Evolutionary conservation across 2,888 invertebrate species (phyloP), one percentile per base, ranked within the genome.

Genomic region (Tigriopus californicus): DNA sequence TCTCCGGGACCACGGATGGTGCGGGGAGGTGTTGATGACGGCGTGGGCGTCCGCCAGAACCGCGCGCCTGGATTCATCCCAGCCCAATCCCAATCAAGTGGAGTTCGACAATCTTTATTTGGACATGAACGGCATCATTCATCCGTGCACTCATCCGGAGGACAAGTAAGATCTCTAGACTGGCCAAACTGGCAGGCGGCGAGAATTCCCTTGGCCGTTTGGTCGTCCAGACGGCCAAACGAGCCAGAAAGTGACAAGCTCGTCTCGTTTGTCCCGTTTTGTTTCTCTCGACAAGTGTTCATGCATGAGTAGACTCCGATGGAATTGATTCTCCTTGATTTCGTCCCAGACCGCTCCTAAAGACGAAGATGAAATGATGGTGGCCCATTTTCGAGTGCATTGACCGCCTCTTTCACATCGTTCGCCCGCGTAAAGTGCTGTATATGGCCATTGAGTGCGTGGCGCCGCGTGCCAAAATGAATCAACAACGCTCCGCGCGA

Each of bases 361-460:
- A 72, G 87, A 92, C 74, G 98, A 99, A 71, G 95, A 97, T 68
- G 98, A 99, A 76, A 98, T 99, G 98, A 98, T 98, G 94, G 79
- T 92, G 53, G 88, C 91, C n/a, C 51, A 98, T 99, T 68, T 99
- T 98, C 71, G 95, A 95, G 67, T 97, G 94, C 71, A 95, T 98
- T 64, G 59, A 59, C 20, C 33, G 59, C 1, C 76, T 98, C 62
- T 89, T 97, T 73, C 78, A 81, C 53, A 94, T 95, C 67, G 90
- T 94, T 0, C 76, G 94, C 64, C 95, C 95, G 0, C 77, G 90
- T 66, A 90, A 90, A 70, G 65, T 98, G 49, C 74, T 99, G 63
- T 98, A 98, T 72, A 97, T 98, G 97, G 98, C 98, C 58, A 95
- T 99, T 71, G 98, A 98, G 75, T 98, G 98, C 20, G 61, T 61